Percentiles rank a stretch among this genome's conserved stretches.
Conservation (phyloP, 2,113 vertebrate species). For the Vanacampus margaritifer region DNA sequence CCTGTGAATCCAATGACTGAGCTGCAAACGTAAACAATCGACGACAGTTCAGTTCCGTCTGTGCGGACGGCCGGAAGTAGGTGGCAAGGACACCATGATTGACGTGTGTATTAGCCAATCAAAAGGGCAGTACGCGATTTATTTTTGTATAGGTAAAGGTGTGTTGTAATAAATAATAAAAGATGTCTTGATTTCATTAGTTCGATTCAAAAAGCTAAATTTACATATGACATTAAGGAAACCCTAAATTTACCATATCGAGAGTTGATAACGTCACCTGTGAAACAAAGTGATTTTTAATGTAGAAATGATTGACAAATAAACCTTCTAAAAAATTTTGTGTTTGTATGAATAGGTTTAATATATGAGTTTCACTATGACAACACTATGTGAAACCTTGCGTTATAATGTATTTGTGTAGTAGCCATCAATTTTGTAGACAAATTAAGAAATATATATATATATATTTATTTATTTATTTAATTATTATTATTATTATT, state of each 20-base stretch:
- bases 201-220: neutral
- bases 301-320: no score
- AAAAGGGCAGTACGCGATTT: neutral
- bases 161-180: no score
- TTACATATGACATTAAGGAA: neutral
- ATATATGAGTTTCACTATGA: no score
- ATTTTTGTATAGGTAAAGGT: no score
- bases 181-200: neutral
- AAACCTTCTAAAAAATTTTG: no score
- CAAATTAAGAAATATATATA: no score
- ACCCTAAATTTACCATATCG: no score
- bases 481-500: no score
- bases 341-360: no score
- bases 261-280: no score
- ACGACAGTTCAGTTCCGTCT: constrained; percentile 4
- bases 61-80: constrained; percentile 52
- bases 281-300: no score
- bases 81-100: constrained; percentile 59
- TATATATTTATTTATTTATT: no score
- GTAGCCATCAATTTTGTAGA: neutral
- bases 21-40: constrained; percentile 44
- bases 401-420: neutral
- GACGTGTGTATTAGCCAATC: constrained; percentile 47
- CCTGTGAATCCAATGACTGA: constrained; percentile 39
- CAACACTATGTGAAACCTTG: neutral